Percentiles rank a stretch among this genome's conserved stretches.
phyloP scores from a whole-genome alignment of 2,113 vertebrate species.

The Edolisoma coerulescens region DNA sequence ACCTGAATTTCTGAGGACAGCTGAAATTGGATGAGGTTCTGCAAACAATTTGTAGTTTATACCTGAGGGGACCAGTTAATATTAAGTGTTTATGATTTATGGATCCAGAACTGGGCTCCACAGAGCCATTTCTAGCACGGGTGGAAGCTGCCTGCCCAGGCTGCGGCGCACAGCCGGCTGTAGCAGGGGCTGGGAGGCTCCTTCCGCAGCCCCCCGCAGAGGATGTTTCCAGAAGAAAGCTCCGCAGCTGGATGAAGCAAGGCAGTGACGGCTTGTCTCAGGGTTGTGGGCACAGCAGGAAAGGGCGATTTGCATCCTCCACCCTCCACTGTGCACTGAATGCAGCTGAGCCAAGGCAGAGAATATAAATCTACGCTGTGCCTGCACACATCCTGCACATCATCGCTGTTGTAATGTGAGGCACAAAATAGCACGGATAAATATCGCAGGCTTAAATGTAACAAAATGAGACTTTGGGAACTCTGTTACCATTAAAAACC shows the following conservation, averaged over 20 bases:
- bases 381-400: neutral
- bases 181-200: accelerated
- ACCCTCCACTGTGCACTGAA: neutral
- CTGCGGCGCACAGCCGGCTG: neutral
- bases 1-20: neutral
- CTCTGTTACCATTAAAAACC: neutral
- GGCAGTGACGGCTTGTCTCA: neutral
- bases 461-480: neutral
- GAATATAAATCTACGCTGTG: accelerated
- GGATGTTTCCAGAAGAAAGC: neutral
- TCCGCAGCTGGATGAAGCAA: neutral
- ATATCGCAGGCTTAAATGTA: neutral
- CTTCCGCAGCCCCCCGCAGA: neutral
- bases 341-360: neutral
- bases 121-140: neutral
- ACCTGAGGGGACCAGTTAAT: neutral
- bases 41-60: neutral
- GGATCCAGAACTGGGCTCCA: neutral
- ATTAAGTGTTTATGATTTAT: neutral
- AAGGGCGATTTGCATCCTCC: neutral
- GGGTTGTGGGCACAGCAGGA: neutral
- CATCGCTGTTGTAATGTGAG: neutral
- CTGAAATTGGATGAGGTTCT: neutral
- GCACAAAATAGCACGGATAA: accelerated
- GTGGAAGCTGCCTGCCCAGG: neutral